Evolutionary conservation across 2,888 invertebrate genomes (phyloP), one percentile per base, ranked within the genome.

Genomic region (Troides aeacus): DNA sequence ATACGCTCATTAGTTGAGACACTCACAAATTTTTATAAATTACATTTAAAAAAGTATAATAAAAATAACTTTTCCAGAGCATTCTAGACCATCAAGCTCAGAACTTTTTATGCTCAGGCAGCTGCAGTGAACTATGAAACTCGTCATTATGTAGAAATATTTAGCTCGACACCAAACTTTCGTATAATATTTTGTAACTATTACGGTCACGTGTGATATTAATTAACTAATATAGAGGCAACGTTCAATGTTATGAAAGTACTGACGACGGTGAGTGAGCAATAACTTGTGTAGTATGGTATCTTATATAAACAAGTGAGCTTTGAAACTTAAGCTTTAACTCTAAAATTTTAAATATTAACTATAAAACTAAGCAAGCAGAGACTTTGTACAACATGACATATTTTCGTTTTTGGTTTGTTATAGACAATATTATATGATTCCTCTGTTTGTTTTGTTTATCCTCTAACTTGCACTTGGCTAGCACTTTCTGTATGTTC

Each of bases 131-230:
- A 24, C 30, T 46, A 50, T 50, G 50, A 12, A 59, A 30, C 23
- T 46, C 18, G 24, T 68, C 63, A 69, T 64, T 53, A 64, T 68
- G 36, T 60, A 59, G n/a, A 23, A 59, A 60, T 58, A 64, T 64
- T 58, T 64, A 63, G 50, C 59, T 57, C 60, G 36, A 18, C 53
- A 30, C n/a, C 59, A 42, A 68, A 68, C 30, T 68, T 68, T 59
- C 36, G 18, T 36, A 24, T 57, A 18, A 23, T 42, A 57, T 62
- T 64, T 50, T 24, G 18, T 59, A 68, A 68, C 59, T 68, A 64
- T 68, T 36, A 64, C 68, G 17, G 30, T 30, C 24, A 18, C 58
- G 46, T 50, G 50, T 36, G 66, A 64, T 64, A 68, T 59, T 63
- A 68, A 68, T 68, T 56, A 62, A 24, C 63, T 63, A 36, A 66